Evolutionary conservation across 2,113 vertebrate species (phyloP).

Genomic region (Oceanodroma tethys): DNA sequence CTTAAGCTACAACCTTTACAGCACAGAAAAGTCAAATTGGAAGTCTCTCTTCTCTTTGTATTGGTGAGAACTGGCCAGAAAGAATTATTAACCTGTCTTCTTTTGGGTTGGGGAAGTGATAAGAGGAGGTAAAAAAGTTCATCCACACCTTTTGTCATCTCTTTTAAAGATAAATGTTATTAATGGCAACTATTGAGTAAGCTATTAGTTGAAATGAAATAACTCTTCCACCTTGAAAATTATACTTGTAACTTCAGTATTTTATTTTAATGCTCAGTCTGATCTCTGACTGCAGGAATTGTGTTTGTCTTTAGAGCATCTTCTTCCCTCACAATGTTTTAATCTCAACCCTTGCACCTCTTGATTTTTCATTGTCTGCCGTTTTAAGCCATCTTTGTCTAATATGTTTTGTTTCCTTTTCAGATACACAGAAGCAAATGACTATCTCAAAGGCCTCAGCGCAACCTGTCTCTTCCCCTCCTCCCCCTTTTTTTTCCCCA

Average conservation of each 20-base stretch:
- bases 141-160: background rate
- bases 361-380: background rate
- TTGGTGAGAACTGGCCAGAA: background rate
- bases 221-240: background rate
- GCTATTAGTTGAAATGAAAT: background rate
- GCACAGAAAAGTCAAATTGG: background rate
- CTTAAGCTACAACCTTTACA: background rate
- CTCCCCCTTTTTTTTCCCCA: background rate
- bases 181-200: background rate
- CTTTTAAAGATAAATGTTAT: background rate
- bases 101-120: background rate
- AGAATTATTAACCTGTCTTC: background rate
- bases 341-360: background rate
- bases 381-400: background rate
- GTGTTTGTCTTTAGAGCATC: background rate
- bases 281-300: background rate
- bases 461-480: background rate
- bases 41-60: background rate
- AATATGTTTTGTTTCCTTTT: background rate
- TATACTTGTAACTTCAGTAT: background rate
- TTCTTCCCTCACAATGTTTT: background rate
- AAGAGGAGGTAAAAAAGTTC: background rate
- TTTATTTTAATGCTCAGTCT: background rate
- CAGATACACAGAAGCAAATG: background rate
- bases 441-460: background rate